Conservation (phyloP, 2,113 vertebrate genomes). For the Gopherus flavomarginatus region DNA sequence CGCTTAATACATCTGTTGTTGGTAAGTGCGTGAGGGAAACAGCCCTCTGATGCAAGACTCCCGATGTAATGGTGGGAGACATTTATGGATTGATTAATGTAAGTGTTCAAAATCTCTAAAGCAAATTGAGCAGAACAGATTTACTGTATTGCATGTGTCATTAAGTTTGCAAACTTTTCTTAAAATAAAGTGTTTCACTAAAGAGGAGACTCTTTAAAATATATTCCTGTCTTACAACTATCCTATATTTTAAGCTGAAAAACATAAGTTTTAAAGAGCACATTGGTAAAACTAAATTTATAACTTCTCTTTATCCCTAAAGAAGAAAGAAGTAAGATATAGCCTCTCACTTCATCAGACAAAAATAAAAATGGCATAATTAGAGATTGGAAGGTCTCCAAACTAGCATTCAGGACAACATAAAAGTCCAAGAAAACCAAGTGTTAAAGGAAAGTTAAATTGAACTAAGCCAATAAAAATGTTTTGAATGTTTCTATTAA, state of each 20-base stretch:
- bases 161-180: background rate
- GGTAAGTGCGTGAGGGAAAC: background rate
- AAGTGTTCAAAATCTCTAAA: background rate
- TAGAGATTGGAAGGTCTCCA: background rate
- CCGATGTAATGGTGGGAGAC: background rate
- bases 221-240: background rate
- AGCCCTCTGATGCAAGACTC: background rate
- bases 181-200: background rate
- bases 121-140: background rate
- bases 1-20: background rate
- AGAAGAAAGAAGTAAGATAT: background rate
- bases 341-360: background rate
- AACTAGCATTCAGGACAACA: background rate
- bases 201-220: background rate
- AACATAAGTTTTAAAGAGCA: background rate
- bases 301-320: background rate
- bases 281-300: background rate
- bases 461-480: background rate
- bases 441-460: background rate
- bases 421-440: background rate
- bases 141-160: background rate
- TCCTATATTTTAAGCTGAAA: background rate
- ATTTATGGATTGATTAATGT: background rate
- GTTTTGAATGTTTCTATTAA: background rate
- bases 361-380: background rate